Evolutionary conservation across 2,797 vertebrate species (phyloP).

Genomic region (Scleropages formosus): DNA sequence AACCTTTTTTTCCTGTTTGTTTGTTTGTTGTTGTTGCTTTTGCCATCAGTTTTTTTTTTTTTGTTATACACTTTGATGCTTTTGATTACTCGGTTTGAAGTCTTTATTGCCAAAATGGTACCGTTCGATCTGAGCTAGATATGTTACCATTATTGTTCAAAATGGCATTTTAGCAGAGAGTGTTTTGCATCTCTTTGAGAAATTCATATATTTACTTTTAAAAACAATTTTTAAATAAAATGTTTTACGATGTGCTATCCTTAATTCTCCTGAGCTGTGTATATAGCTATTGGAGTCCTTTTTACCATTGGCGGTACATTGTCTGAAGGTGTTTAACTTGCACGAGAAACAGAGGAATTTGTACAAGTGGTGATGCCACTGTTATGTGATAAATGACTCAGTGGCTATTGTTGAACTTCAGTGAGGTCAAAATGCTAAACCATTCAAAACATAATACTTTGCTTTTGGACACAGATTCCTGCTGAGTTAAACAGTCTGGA

Average conservation of each 20-base stretch:
- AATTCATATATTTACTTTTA: no score
- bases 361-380: neutral
- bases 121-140: neutral
- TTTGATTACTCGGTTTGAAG: neutral
- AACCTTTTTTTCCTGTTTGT: neutral
- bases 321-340: neutral
- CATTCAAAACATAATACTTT: neutral
- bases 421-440: neutral
- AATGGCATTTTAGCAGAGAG: no score
- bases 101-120: constrained; percentile 14
- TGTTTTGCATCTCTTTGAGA: no score
- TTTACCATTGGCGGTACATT: neutral
- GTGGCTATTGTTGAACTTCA: neutral
- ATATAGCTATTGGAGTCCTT: neutral
- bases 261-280: neutral
- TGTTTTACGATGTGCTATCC: no score
- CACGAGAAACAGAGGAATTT: neutral
- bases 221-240: no score
- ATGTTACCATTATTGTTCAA: no score
- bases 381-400: neutral
- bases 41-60: neutral
- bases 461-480: neutral
- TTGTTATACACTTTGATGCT: neutral
- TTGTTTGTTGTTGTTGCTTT: constrained; percentile 4
- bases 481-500: neutral